Percentiles rank a stretch among this genome's conserved stretches.
Evolutionary conservation across 2,888 invertebrate species (phyloP).

Genomic region (Apoda limacodes): DNA sequence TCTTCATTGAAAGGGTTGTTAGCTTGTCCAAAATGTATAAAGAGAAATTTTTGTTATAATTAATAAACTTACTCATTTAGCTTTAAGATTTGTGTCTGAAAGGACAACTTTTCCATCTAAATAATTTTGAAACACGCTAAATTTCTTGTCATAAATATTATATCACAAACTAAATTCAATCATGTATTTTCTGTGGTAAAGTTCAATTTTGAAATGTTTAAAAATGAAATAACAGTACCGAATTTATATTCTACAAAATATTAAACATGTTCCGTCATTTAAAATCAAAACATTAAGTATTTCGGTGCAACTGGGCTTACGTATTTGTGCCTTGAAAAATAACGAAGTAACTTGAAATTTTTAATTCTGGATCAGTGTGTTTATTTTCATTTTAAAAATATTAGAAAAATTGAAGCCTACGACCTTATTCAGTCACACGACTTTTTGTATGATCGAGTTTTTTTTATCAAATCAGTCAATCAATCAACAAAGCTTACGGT

Average conservation of each 20-base stretch:
- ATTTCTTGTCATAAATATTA: constrained; percentile 20
- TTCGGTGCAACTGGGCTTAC: constrained; percentile 30
- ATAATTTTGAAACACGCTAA: constrained; percentile 36
- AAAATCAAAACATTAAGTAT: constrained; percentile 55
- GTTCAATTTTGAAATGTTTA: no score
- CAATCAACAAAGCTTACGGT: no score
- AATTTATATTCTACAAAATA: constrained; percentile 41
- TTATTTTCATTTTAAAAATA: not conserved
- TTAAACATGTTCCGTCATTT: constrained; percentile 56
- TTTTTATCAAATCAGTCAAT: no score
- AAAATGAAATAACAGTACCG: no score
- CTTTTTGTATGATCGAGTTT: no score
- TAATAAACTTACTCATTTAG: constrained; percentile 32
- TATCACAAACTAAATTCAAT: constrained; percentile 1
- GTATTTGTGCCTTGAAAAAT: constrained; percentile 13
- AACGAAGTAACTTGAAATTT: constrained; percentile 26
- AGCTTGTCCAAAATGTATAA: no score
- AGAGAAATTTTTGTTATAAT: no score
- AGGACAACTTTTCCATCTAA: constrained; percentile 36
- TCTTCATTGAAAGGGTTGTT: no score
- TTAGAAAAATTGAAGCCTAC: not conserved
- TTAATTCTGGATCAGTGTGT: not conserved
- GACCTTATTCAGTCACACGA: no score
- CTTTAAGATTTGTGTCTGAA: constrained; percentile 24
- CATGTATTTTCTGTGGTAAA: no score